These are phyloP conservation scores for Idaea biselata DNA, from an alignment of 2,888 invertebrate species.

Conservation along the genomic window DNA sequence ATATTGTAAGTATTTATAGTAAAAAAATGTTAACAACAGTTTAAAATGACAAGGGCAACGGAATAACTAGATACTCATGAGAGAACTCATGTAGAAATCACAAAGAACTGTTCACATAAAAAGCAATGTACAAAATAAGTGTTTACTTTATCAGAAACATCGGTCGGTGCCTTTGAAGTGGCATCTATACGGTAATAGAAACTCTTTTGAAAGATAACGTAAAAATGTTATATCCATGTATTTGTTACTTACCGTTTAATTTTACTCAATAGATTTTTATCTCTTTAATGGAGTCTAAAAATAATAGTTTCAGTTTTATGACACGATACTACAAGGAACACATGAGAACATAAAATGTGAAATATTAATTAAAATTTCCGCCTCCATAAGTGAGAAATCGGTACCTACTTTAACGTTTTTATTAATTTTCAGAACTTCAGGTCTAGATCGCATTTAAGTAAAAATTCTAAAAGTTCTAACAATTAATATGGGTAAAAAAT, in stretches of 20 bases:
- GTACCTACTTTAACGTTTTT: no score
- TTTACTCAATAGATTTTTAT: conserved; percentile 35
- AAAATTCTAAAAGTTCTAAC: no score
- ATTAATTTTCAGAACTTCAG: no score
- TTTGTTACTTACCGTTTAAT: conserved; percentile 19
- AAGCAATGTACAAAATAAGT: conserved; percentile 60
- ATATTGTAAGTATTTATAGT: no score
- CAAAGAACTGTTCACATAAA: conserved; percentile 62
- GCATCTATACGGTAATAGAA: conserved; percentile 66
- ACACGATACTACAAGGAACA: background rate
- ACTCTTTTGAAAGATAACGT: conserved; percentile 67
- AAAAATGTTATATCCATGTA: conserved; percentile 33
- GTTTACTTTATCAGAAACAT: conserved; percentile 66
- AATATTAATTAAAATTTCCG: no score
- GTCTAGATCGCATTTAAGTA: no score
- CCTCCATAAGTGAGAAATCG: no score
- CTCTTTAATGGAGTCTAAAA: conserved; percentile 17
- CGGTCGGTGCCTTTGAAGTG: conserved; percentile 68
- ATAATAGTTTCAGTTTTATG: conserved; percentile 1
- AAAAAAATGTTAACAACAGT: no score
- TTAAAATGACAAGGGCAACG: background rate
- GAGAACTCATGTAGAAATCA: conserved; percentile 23
- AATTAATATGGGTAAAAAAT: no score
- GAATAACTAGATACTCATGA: background rate
- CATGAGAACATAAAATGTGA: no score